Evolutionary conservation across 2,888 invertebrate species (phyloP).

Genomic region (Rosalia funebris): DNA sequence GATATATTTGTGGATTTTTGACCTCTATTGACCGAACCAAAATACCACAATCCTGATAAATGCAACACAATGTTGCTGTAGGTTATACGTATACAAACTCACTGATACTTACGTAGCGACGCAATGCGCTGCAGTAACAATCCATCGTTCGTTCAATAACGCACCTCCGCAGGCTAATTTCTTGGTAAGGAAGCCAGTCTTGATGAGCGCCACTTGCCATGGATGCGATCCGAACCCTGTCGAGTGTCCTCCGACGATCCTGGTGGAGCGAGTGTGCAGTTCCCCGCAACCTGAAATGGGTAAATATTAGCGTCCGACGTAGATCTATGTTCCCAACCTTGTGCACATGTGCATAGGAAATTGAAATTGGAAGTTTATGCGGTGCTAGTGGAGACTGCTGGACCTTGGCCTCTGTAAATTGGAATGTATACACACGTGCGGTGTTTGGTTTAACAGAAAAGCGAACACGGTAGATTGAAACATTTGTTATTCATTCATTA

Average conservation of each 20-base stretch:
- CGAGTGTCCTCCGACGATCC: conserved; percentile 92
- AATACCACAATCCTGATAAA: too few relatives aligned
- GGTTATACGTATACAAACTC: too few relatives aligned
- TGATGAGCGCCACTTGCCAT: conserved; percentile 93
- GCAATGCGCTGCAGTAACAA: conserved; percentile 91
- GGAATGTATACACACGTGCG: too few relatives aligned
- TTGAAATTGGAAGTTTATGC: conserved; percentile 8
- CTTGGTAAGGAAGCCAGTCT: conserved; percentile 89
- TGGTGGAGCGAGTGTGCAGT: conserved; percentile 84
- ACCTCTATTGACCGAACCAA: too few relatives aligned
- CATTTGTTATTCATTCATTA: too few relatives aligned
- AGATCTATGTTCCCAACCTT: background rate
- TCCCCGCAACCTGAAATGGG: conserved; percentile 87
- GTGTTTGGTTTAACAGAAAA: too few relatives aligned
- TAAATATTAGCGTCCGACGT: conserved; percentile 28
- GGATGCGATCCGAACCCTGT: conserved; percentile 92
- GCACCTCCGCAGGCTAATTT: conserved; percentile 94
- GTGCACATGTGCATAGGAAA: conserved; percentile 17
- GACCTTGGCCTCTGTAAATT: conserved; percentile 8
- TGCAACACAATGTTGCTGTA: too few relatives aligned
- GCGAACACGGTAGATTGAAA: too few relatives aligned
- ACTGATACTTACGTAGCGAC: conserved; percentile 82
- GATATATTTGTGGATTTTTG: too few relatives aligned
- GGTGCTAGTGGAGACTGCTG: conserved; percentile 7
- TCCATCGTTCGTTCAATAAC: conserved; percentile 88